Percentiles rank a stretch among this genome's conserved stretches.
phyloP scores from a whole-genome alignment of 1,140 invertebrate genomes.

The Dysdera silvatica region DNA sequence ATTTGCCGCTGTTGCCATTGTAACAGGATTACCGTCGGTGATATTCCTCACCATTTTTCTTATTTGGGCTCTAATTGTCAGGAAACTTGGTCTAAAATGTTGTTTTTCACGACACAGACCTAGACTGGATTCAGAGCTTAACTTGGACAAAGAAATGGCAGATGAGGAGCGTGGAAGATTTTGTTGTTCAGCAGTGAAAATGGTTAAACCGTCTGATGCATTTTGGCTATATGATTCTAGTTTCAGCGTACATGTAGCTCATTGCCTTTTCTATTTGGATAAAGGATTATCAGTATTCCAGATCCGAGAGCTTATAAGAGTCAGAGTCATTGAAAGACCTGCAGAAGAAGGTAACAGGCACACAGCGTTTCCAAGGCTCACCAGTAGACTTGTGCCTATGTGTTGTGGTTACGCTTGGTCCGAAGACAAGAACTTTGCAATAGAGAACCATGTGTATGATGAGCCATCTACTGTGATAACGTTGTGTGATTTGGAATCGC shows the following conservation, averaged over 20 bases:
- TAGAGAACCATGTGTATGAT: slow-evolving; percentile 50
- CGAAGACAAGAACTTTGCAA: slow-evolving; percentile 47
- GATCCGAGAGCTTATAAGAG: slow-evolving; percentile 46
- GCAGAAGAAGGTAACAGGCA: slow-evolving; percentile 42
- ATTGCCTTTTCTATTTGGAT: slow-evolving; percentile 49
- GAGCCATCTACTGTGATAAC: slow-evolving; percentile 40
- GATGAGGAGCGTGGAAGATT: background rate
- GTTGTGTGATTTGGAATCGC: slow-evolving; percentile 44
- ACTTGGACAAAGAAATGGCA: background rate
- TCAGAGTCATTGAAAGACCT: slow-evolving; percentile 45
- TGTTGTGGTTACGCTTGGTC: slow-evolving; percentile 49
- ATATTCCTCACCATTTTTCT: slow-evolving; percentile 35
- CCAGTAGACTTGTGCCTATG: slow-evolving; percentile 43
- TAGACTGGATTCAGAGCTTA: background rate
- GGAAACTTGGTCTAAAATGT: slow-evolving; percentile 35
- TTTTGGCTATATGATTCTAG: slow-evolving; percentile 47
- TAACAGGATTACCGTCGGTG: slow-evolving; percentile 39
- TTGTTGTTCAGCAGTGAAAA: slow-evolving; percentile 22
- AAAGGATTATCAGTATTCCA: slow-evolving; percentile 44
- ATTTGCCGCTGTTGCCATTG: slow-evolving; percentile 42
- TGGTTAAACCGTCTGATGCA: slow-evolving; percentile 43
- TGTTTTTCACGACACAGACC: slow-evolving; percentile 36
- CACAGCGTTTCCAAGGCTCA: slow-evolving; percentile 49
- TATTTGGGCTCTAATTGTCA: slow-evolving; percentile 38
- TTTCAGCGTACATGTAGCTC: slow-evolving; percentile 44